A percentile compares a stretch with the other conserved stretches of the same genome.
phyloP scores from a whole-genome alignment of 2,888 invertebrate genomes.

The Tinea semifulvella region DNA sequence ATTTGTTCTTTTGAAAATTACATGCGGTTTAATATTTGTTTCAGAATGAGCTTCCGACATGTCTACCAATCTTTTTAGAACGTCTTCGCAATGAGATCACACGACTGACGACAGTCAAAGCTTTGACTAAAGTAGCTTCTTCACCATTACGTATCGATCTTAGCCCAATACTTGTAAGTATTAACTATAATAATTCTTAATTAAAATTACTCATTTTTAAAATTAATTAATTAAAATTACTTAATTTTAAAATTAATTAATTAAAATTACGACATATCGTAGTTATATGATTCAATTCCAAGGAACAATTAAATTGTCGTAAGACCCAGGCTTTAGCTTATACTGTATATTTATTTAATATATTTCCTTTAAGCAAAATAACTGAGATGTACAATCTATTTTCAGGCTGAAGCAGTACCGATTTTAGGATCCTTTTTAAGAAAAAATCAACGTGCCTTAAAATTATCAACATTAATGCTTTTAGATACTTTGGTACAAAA shows the following conservation, averaged over 20 bases:
- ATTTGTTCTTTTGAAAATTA: constrained; percentile 10
- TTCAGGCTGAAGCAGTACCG: constrained; percentile 86
- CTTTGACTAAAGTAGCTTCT: constrained; percentile 92
- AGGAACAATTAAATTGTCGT: too few relatives aligned
- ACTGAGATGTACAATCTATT: constrained; percentile 23
- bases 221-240: too few relatives aligned
- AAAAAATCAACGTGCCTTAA: constrained; percentile 95
- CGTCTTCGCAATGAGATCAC: constrained; percentile 97
- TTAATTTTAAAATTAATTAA: too few relatives aligned
- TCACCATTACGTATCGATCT: constrained; percentile 88
- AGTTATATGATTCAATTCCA: too few relatives aligned
- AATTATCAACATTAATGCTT: constrained; percentile 88
- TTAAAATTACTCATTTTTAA: not conserved
- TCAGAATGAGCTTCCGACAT: constrained; percentile 78
- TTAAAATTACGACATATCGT: too few relatives aligned
- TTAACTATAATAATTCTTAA: constrained; percentile 13
- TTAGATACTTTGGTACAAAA: constrained; percentile 91
- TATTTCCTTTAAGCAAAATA: not conserved
- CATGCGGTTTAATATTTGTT: constrained; percentile 16
- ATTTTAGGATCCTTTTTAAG: constrained; percentile 93
- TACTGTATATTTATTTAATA: too few relatives aligned
- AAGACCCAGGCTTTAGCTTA: too few relatives aligned
- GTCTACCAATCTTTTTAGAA: constrained; percentile 95
- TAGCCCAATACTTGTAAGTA: constrained; percentile 76
- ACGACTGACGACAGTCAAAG: constrained; percentile 94